Conservation (phyloP, 2,113 vertebrate species). For the Larimichthys polyactis region DNA sequence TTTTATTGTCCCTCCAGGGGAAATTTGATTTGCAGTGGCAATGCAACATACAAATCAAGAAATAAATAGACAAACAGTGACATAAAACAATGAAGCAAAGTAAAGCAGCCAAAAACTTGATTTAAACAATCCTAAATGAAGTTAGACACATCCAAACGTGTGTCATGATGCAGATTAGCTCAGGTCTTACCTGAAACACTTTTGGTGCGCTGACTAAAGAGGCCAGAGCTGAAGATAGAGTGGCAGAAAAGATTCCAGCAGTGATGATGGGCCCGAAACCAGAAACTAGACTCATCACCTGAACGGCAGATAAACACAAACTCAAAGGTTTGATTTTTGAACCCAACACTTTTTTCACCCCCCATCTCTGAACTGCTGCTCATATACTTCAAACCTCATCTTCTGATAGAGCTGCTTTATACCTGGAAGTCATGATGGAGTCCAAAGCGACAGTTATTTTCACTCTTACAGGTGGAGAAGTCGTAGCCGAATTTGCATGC, state of each 20-base stretch:
- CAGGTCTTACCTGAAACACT: slow-evolving; percentile 92
- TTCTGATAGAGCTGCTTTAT: slow-evolving; percentile 11
- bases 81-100: no score
- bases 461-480: slow-evolving; percentile 88
- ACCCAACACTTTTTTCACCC: neutral
- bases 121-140: no score
- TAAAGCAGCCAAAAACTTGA: no score
- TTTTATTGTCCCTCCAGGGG: no score
- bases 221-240: slow-evolving; percentile 96
- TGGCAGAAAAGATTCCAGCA: slow-evolving; percentile 98
- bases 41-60: no score
- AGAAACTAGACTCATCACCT: slow-evolving; percentile 97
- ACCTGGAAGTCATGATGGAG: slow-evolving; percentile 94
- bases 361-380: neutral
- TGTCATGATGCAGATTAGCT: neutral
- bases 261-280: slow-evolving; percentile 96
- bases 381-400: neutral
- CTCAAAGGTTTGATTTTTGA: neutral
- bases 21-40: no score
- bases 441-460: slow-evolving; percentile 83
- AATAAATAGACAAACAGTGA: no score
- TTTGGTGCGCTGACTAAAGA: slow-evolving; percentile 98
- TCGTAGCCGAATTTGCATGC: slow-evolving; percentile 92
- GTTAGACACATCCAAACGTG: no score
- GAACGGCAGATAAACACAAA: slow-evolving; percentile 16